Percentiles rank a stretch among this genome's conserved stretches.
Conservation (phyloP, 1,140 invertebrate genomes). For the Aphis craccivora region DNA sequence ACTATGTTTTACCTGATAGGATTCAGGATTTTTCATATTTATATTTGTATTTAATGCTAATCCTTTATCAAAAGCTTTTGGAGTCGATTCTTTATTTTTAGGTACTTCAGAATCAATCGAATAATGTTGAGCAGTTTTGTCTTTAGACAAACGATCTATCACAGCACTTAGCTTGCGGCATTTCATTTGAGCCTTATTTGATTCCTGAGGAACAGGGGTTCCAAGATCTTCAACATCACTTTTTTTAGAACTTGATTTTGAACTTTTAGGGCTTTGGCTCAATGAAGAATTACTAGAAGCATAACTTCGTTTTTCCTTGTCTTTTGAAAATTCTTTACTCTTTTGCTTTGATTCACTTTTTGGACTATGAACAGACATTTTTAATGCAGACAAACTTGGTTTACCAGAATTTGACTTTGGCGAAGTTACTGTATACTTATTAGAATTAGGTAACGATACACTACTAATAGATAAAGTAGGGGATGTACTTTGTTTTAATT, state of each 20-base stretch:
- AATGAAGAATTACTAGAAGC: constrained; percentile 67
- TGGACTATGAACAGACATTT: constrained; percentile 76
- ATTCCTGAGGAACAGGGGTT: neutral
- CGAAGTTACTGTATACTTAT: constrained; percentile 75
- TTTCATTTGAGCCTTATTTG: constrained; percentile 48
- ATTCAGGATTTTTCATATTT: constrained; percentile 72
- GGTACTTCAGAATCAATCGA: constrained; percentile 48
- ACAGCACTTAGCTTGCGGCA: constrained; percentile 48
- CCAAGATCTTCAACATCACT: constrained; percentile 67
- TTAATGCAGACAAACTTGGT: constrained; percentile 86
- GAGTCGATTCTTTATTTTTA: constrained; percentile 27
- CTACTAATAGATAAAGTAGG: constrained; percentile 57
- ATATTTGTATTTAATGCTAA: constrained; percentile 21
- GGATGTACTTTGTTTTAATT: constrained; percentile 56
- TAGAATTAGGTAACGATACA: constrained; percentile 77
- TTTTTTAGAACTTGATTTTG: constrained; percentile 72
- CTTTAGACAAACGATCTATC: constrained; percentile 47
- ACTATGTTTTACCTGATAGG: constrained; percentile 86
- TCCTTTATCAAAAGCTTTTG: constrained; percentile 44
- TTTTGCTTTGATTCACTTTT: constrained; percentile 65
- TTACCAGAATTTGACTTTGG: constrained; percentile 72
- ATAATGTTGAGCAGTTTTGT: constrained; percentile 52
- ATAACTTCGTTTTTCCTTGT: constrained; percentile 63
- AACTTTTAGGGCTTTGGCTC: constrained; percentile 71
- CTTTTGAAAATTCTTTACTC: constrained; percentile 66